Conservation (phyloP, 1,140 invertebrate genomes). For the Harpegnathos saltator region DNA sequence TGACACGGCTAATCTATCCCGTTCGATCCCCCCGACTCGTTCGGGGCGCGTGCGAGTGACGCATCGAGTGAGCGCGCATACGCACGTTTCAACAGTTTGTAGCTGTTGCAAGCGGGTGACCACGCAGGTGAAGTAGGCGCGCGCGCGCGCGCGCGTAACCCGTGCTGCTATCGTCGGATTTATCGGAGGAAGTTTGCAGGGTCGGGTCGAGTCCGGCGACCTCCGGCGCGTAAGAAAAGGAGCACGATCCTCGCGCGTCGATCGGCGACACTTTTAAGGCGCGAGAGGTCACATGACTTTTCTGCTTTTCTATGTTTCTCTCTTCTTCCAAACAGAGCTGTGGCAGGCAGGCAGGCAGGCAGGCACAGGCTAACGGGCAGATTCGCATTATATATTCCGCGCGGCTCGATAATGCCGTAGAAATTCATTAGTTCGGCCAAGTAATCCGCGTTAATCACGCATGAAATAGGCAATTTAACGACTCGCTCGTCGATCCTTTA, state of each 20-base stretch:
- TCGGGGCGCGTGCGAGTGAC: conserved; percentile 54
- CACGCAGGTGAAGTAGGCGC: conserved; percentile 33
- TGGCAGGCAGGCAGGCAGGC: too few species aligned
- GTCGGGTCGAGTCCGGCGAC: not conserved
- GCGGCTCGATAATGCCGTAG: not conserved
- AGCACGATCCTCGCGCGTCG: too few species aligned
- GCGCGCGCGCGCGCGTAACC: not conserved
- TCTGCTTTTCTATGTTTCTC: too few species aligned
- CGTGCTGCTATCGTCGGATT: not conserved
- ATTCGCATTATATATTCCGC: not conserved
- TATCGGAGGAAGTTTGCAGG: not conserved
- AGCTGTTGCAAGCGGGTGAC: conserved; percentile 26
- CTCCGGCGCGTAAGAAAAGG: not conserved
- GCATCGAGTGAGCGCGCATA: conserved; percentile 34
- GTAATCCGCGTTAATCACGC: conserved; percentile 48
- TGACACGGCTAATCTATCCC: conserved; percentile 57
- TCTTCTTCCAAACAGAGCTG: too few species aligned
- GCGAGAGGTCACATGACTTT: too few species aligned
- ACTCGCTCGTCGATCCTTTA: conserved; percentile 7
- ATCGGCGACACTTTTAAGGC: too few species aligned
- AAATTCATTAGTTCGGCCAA: conserved; percentile 6
- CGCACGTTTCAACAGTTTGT: conserved; percentile 44
- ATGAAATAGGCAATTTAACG: conserved; percentile 42
- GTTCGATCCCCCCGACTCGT: too few species aligned
- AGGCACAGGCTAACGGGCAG: too few species aligned